Evolutionary conservation across 2,888 invertebrate species (phyloP).

Genomic region (Tethea ocularis): DNA sequence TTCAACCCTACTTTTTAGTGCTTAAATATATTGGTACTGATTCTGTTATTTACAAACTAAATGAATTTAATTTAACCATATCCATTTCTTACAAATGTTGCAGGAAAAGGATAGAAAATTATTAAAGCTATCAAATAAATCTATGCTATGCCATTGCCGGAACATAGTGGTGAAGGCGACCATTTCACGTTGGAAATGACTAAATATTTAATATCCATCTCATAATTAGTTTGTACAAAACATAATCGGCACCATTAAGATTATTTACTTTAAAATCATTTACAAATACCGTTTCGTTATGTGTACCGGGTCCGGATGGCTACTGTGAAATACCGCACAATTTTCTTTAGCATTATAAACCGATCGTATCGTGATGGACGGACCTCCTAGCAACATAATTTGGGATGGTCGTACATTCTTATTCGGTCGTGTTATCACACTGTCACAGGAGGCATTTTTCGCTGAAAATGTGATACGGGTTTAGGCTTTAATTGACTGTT

Average conservation of each 20-base stretch:
- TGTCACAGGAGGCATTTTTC: constrained; percentile 58
- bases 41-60: too few species aligned
- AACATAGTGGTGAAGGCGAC: too few species aligned
- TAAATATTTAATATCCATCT: too few species aligned
- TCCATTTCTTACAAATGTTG: too few species aligned
- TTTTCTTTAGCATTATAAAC: constrained; percentile 52
- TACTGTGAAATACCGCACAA: constrained; percentile 70
- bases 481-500: constrained; percentile 78
- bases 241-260: too few species aligned
- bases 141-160: too few species aligned
- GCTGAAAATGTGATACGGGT: constrained; percentile 70
- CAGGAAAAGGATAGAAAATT: too few species aligned
- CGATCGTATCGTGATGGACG: constrained; percentile 45
- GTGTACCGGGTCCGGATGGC: constrained; percentile 27
- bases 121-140: too few species aligned
- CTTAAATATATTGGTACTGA: too few species aligned
- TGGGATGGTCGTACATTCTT: constrained; percentile 27
- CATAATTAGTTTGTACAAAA: too few species aligned
- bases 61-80: too few species aligned
- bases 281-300: background rate
- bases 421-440: constrained; percentile 42
- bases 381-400: constrained; percentile 8
- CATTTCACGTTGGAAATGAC: too few species aligned
- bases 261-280: background rate
- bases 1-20: background rate